These are phyloP conservation scores for Irena cyanogastra DNA, from an alignment of 2,113 vertebrate species.

Conservation along the genomic window DNA sequence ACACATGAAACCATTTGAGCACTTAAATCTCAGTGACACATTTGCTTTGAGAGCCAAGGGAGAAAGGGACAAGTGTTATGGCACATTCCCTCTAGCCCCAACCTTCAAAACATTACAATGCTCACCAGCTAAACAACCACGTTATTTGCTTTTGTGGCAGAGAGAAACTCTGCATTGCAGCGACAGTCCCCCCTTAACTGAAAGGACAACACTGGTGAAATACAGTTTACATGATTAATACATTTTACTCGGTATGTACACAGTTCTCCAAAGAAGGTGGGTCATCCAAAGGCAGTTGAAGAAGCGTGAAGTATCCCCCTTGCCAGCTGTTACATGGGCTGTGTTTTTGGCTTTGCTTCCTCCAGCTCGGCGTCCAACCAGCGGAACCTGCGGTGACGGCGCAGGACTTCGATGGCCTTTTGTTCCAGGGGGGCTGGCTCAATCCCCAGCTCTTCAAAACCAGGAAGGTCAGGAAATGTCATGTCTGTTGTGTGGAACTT, in stretches of 20 bases:
- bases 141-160: not conserved
- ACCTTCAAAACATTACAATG: not conserved
- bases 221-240: conserved; percentile 14
- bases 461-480: conserved; percentile 84
- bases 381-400: conserved; percentile 86
- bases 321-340: conserved; percentile 66
- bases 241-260: conserved; percentile 39
- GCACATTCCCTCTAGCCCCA: not conserved
- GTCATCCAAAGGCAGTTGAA: not conserved
- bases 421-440: conserved; percentile 79
- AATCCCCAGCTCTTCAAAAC: conserved; percentile 89
- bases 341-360: conserved; percentile 82
- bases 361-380: conserved; percentile 82
- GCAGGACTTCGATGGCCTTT: conserved; percentile 89
- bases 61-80: not conserved
- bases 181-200: not conserved
- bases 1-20: not conserved
- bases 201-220: not conserved
- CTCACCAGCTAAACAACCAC: not conserved
- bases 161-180: not conserved
- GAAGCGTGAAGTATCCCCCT: not conserved
- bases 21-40: not conserved
- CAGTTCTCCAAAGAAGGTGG: not conserved
- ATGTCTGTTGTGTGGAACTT: conserved; percentile 89
- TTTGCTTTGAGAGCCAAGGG: not conserved